Evolutionary conservation across 2,888 invertebrate genomes (phyloP).

Genomic region (Diaperis boleti): DNA sequence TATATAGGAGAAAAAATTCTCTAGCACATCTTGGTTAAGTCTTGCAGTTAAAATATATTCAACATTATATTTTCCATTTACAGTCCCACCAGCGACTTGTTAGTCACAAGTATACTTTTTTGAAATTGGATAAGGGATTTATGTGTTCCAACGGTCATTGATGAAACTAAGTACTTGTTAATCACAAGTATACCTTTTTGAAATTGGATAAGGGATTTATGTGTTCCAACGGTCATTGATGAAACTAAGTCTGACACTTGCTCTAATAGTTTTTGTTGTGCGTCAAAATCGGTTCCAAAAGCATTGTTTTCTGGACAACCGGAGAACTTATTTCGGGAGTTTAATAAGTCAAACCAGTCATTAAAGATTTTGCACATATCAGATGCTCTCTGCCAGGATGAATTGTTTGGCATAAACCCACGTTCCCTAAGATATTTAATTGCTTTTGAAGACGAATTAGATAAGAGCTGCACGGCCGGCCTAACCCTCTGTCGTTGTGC

Average conservation of each 20-base stretch:
- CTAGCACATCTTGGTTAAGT: slow-evolving; percentile 49
- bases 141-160: background rate
- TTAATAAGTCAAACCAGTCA: slow-evolving; percentile 44
- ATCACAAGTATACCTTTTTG: slow-evolving; percentile 37
- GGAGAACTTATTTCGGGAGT: background rate
- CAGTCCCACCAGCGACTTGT: no score
- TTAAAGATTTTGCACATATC: slow-evolving; percentile 17
- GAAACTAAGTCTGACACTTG: background rate
- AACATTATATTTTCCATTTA: no score
- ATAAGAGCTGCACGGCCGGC: slow-evolving; percentile 42
- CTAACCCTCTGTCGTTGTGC: slow-evolving; percentile 37
- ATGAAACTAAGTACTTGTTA: background rate
- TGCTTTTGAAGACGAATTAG: slow-evolving; percentile 42
- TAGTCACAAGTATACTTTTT: slow-evolving; percentile 35
- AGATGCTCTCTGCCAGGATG: background rate
- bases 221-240: slow-evolving; percentile 20
- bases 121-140: slow-evolving; percentile 38
- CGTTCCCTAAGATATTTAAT: slow-evolving; percentile 25
- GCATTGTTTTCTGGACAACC: background rate
- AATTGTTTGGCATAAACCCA: background rate
- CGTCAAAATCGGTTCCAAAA: slow-evolving; percentile 1
- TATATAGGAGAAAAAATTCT: slow-evolving; percentile 54
- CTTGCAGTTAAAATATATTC: no score
- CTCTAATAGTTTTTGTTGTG: background rate
- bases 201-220: slow-evolving; percentile 39